These are phyloP conservation scores for Apogon hyalosoma DNA, from an alignment of 2,797 vertebrate species.

Conservation along the genomic window DNA sequence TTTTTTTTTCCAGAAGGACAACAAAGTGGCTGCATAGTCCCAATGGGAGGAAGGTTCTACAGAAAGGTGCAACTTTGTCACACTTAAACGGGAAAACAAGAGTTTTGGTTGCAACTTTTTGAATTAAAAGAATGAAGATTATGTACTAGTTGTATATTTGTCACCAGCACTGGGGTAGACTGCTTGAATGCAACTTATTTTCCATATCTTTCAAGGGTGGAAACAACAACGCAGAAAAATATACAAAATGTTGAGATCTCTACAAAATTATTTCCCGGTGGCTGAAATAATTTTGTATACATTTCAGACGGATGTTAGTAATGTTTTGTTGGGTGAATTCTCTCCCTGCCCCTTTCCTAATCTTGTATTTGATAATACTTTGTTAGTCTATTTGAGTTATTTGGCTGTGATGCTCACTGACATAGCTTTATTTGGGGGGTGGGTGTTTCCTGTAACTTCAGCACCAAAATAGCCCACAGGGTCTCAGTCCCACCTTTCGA, in stretches of 20 bases:
- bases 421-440: constrained; percentile 70
- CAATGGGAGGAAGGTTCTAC: constrained; percentile 66
- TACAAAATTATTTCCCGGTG: constrained; percentile 83
- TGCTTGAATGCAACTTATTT: constrained; percentile 85
- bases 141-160: constrained; percentile 90
- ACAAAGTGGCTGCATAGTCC: constrained; percentile 93
- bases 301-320: constrained; percentile 79
- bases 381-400: constrained; percentile 82
- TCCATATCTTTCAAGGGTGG: constrained; percentile 72
- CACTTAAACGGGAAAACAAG: constrained; percentile 73
- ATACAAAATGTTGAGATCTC: constrained; percentile 76
- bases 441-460: constrained; percentile 78
- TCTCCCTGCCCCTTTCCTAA: constrained; percentile 77
- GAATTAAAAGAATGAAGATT: constrained; percentile 86
- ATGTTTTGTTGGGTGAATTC: constrained; percentile 59
- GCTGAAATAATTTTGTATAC: constrained; percentile 83
- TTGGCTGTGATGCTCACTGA: constrained; percentile 85
- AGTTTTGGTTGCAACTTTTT: constrained; percentile 85
- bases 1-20: constrained; percentile 91
- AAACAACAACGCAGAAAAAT: constrained; percentile 56
- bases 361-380: constrained; percentile 86
- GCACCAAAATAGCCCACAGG: constrained; percentile 71
- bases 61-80: constrained; percentile 80
- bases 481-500: constrained; percentile 55
- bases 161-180: constrained; percentile 97